Conservation (phyloP, 2,113 vertebrate genomes). For the Gallinago media region DNA sequence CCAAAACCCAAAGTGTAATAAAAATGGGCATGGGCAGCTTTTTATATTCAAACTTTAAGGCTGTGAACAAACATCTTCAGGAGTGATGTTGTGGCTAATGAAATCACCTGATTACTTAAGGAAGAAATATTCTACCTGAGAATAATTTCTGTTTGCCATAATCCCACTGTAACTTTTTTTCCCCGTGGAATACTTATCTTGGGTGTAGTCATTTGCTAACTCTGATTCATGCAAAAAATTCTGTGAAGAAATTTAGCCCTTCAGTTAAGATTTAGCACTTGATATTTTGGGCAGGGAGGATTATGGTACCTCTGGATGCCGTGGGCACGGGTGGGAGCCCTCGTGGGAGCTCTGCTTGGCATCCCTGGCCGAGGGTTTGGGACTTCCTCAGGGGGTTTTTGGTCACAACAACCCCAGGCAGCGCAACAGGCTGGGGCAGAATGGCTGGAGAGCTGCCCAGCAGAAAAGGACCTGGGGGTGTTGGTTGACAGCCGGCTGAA, state of each 20-base stretch:
- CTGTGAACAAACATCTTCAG: not conserved
- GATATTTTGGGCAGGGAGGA: not conserved
- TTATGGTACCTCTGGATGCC: not conserved
- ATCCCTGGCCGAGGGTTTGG: not conserved
- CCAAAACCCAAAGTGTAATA: not conserved
- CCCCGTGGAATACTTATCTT: not conserved
- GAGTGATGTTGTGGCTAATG: not conserved
- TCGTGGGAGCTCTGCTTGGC: not conserved
- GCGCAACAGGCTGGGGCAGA: too few species aligned
- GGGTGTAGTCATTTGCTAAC: not conserved
- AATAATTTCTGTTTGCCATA: not conserved
- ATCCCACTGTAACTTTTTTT: not conserved
- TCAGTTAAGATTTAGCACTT: not conserved
- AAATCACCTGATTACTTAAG: not conserved
- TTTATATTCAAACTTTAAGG: not conserved
- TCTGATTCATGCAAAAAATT: not conserved
- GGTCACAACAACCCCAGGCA: too few species aligned
- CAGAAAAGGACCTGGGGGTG: too few species aligned
- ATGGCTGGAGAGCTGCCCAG: too few species aligned
- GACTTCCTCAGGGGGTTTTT: too few species aligned
- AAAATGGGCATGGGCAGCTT: not conserved
- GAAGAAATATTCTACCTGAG: not conserved
- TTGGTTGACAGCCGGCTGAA: too few species aligned
- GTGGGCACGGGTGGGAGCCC: rapidly evolving
- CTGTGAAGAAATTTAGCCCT: not conserved